A percentile compares a stretch with the other conserved stretches of the same genome.
phyloP scores from a whole-genome alignment of 2,797 vertebrate species.

The Octomys mimax region DNA sequence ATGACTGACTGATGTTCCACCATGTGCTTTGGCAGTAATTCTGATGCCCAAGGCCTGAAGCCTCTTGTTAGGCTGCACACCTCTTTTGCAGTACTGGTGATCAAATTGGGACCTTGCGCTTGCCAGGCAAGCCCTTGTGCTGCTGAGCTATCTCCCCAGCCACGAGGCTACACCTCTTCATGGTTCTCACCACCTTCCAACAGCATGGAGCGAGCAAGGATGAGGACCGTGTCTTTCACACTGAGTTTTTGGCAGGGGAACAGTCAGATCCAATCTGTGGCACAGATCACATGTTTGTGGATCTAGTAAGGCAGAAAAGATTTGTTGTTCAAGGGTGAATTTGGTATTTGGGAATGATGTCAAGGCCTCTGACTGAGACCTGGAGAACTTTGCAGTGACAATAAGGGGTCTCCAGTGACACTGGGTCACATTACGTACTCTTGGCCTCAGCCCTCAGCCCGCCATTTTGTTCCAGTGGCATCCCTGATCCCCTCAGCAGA shows the following conservation, averaged over 20 bases:
- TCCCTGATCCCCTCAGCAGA: fast-evolving
- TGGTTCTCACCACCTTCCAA: neutral
- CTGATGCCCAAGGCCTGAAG: neutral
- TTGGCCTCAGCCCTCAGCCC: no score
- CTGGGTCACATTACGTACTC: neutral
- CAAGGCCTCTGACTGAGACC: neutral
- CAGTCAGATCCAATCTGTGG: neutral
- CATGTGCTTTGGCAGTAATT: no score
- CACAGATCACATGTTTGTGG: neutral
- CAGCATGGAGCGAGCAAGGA: neutral
- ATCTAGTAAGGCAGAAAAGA: neutral
- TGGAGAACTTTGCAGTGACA: neutral
- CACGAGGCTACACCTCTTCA: neutral
- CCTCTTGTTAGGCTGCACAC: neutral
- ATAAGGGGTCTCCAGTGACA: neutral
- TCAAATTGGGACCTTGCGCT: no score
- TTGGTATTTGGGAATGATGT: slow-evolving; percentile 1
- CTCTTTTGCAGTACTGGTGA: no score
- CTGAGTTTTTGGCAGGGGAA: neutral
- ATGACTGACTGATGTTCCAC: no score
- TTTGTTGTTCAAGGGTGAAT: neutral
- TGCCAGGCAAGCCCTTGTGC: no score
- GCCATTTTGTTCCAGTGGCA: fast-evolving
- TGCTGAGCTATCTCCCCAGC: no score
- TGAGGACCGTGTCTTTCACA: neutral